These are phyloP conservation scores for Bothrops jararaca DNA, from an alignment of 2,113 vertebrate species.

Conservation along the genomic window DNA sequence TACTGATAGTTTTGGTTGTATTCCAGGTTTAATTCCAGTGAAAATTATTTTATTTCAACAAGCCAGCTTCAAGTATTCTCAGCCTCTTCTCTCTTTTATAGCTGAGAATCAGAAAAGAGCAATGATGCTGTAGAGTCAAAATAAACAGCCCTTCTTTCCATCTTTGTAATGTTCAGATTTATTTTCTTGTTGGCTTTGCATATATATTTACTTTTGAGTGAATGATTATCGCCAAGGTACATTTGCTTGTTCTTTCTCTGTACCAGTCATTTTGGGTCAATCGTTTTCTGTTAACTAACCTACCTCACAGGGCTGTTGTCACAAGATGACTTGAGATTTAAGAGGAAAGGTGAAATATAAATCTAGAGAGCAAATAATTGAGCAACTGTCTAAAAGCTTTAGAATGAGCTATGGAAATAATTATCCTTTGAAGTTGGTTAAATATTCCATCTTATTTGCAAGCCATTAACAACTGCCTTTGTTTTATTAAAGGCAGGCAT, in stretches of 20 bases:
- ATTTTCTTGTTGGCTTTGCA: neutral
- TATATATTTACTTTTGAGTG: neutral
- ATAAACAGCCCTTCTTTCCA: too few relatives aligned
- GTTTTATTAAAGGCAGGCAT: neutral
- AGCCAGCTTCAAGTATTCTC: neutral
- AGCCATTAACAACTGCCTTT: neutral
- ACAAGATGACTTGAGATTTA: neutral
- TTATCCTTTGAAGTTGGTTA: neutral
- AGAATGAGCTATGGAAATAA: neutral
- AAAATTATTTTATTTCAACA: neutral
- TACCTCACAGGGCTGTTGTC: neutral
- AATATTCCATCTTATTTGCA: neutral
- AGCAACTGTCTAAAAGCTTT: neutral
- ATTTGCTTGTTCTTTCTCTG: neutral
- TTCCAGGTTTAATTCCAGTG: neutral
- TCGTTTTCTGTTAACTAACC: neutral
- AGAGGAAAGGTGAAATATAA: neutral
- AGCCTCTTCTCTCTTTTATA: neutral
- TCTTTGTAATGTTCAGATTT: neutral
- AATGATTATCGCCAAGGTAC: neutral
- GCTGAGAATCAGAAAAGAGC: neutral
- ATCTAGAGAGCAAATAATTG: neutral
- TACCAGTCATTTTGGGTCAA: neutral
- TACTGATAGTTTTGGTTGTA: fast-evolving
- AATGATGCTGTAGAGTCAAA: neutral